These are phyloP conservation scores for Lucilia cuprina DNA, from an alignment of 1,140 invertebrate species.

Conservation along the genomic window DNA sequence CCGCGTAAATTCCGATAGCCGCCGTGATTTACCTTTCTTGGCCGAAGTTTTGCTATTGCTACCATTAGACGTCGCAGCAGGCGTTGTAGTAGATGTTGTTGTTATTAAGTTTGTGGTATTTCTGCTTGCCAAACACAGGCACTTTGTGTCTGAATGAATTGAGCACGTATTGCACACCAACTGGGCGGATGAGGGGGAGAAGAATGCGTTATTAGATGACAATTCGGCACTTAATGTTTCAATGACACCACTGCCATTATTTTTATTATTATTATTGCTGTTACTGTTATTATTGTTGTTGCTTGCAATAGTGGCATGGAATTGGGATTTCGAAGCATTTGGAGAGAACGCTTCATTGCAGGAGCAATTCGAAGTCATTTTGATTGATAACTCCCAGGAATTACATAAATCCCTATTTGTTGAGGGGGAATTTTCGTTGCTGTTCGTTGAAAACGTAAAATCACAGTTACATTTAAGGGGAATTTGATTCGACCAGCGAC, in stretches of 20 bases:
- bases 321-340: too few species aligned
- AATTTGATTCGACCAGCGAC: slow-evolving; percentile 57
- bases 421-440: not conserved
- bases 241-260: not conserved
- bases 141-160: not conserved
- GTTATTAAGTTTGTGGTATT: slow-evolving; percentile 2
- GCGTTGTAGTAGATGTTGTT: not conserved
- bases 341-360: not conserved
- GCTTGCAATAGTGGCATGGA: not conserved
- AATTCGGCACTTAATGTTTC: slow-evolving; percentile 16
- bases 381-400: not conserved
- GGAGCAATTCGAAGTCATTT: not conserved
- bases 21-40: slow-evolving; percentile 62
- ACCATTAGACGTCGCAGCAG: not conserved
- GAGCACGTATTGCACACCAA: slow-evolving; percentile 25
- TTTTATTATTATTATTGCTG: not conserved
- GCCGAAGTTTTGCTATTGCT: slow-evolving; percentile 30
- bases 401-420: not conserved
- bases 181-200: not conserved
- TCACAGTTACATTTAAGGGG: slow-evolving; percentile 52
- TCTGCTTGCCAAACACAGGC: slow-evolving; percentile 29
- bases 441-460: not conserved
- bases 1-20: slow-evolving; percentile 62
- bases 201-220: slow-evolving; percentile 13
- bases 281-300: not conserved